These are phyloP conservation scores for Willowsia nigromaculata DNA, from an alignment of 2,888 invertebrate species.

Conservation along the genomic window DNA sequence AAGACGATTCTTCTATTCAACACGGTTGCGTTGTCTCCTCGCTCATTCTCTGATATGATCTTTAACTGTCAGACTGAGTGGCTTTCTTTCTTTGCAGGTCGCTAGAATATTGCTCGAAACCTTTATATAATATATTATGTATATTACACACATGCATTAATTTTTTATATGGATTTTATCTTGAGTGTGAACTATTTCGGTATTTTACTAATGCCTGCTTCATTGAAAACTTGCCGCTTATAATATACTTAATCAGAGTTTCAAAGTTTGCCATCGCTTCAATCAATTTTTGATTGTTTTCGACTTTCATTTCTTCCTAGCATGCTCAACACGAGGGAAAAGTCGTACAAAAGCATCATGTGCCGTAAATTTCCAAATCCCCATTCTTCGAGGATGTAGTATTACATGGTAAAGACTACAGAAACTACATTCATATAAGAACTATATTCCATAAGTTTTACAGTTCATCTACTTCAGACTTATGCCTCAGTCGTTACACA, in stretches of 20 bases:
- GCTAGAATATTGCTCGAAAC: not conserved
- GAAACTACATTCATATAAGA: too few species aligned
- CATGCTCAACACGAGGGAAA: not conserved
- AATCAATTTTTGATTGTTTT: conserved; percentile 49
- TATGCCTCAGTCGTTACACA: not conserved
- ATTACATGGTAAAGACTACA: not conserved
- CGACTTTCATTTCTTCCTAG: not conserved
- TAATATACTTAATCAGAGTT: conserved; percentile 33
- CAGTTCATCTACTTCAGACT: too few species aligned
- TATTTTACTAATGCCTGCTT: not conserved
- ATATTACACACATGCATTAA: not conserved
- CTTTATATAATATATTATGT: not conserved
- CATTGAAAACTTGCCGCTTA: not conserved
- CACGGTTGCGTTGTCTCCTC: not conserved
- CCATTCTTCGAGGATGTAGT: not conserved
- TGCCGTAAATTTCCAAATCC: not conserved
- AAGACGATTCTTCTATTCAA: not conserved
- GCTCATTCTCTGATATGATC: not conserved
- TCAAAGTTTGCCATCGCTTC: conserved; percentile 10
- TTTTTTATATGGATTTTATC: not conserved
- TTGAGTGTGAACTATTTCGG: not conserved
- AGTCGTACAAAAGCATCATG: not conserved
- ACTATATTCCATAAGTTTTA: too few species aligned
- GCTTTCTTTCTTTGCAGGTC: not conserved
- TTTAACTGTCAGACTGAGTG: not conserved